phyloP scores from a whole-genome alignment of 2,888 invertebrate genomes.

The Seira musarum region DNA sequence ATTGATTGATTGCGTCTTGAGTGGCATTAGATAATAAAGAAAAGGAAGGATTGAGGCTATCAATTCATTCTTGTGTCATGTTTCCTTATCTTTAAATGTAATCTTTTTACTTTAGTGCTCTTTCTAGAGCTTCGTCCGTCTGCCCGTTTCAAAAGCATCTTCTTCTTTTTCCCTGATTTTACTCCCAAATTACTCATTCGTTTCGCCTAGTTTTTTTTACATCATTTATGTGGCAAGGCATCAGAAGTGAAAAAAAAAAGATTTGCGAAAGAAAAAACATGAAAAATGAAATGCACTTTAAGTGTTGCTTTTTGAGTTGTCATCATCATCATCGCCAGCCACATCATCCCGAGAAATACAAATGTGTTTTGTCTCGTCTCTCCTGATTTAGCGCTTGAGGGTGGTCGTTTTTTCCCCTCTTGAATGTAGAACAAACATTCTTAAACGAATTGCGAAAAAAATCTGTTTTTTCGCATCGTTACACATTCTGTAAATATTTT shows the following conservation, averaged over 20 bases:
- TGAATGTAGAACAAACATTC: conserved; percentile 32
- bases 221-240: conserved; percentile 9
- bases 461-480: neutral
- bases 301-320: neutral
- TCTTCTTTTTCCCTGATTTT: conserved; percentile 23
- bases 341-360: neutral
- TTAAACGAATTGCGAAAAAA: neutral
- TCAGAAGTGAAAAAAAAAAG: neutral
- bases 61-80: conserved; percentile 1
- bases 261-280: neutral
- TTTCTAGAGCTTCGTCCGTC: too few relatives aligned
- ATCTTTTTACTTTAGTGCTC: neutral
- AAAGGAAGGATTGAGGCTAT: conserved; percentile 26
- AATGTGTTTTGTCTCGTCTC: conserved; percentile 27
- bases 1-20: conserved; percentile 46
- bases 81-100: conserved; percentile 23
- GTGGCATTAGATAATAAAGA: conserved; percentile 31
- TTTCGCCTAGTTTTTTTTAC: conserved; percentile 41
- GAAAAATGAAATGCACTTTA: neutral
- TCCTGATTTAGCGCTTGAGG: conserved; percentile 52
- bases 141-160: neutral
- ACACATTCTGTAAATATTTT: neutral
- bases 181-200: conserved; percentile 52
- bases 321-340: conserved; percentile 26
- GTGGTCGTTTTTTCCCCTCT: conserved; percentile 41